A percentile compares a stretch with the other conserved stretches of the same genome.
Conservation (phyloP, 2,113 vertebrate genomes). For the Oxyruncus cristatus region DNA sequence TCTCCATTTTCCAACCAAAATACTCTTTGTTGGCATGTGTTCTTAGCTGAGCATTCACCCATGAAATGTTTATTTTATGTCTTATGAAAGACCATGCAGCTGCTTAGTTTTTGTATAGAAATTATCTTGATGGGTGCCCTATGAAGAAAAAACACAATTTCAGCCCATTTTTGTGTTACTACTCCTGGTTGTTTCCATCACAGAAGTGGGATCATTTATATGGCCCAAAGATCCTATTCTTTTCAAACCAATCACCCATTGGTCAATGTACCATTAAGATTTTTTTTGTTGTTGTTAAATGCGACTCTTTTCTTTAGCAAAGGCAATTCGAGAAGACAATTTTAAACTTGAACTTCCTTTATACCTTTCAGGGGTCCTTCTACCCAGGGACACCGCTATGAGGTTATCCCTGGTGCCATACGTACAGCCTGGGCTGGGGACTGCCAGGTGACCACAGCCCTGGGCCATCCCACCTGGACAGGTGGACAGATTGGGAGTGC, state of each 20-base stretch:
- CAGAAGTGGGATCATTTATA: not conserved
- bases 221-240: not conserved
- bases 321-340: not conserved
- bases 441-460: no score
- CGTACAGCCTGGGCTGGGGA: not conserved
- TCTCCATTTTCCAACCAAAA: not conserved
- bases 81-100: not conserved
- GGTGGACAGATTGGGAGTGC: not conserved
- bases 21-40: not conserved
- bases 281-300: not conserved
- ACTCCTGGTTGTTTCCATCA: not conserved
- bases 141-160: not conserved
- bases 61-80: not conserved
- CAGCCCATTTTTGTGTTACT: not conserved
- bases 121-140: not conserved
- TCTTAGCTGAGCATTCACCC: not conserved
- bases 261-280: not conserved
- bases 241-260: not conserved
- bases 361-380: not conserved
- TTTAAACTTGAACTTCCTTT: not conserved
- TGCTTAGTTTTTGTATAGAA: not conserved
- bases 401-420: not conserved
- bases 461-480: not conserved
- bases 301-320: not conserved
- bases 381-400: accelerated